These are phyloP conservation scores for Pygmarrhopalites habei DNA, from an alignment of 1,140 invertebrate genomes.

Conservation along the genomic window DNA sequence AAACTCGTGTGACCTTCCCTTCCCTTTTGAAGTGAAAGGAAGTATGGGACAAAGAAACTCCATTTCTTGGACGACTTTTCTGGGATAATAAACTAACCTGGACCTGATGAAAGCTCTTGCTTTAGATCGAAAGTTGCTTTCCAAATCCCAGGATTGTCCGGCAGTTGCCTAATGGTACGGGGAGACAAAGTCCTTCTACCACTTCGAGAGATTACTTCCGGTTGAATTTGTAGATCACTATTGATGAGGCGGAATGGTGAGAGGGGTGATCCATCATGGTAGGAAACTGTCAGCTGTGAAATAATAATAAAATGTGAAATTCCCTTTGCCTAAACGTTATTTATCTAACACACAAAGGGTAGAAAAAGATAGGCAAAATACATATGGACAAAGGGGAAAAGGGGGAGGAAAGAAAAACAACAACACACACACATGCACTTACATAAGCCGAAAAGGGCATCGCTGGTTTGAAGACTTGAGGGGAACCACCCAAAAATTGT, in stretches of 20 bases:
- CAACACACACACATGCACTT: constrained; percentile 45
- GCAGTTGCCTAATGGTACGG: constrained; percentile 48
- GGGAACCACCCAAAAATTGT: constrained; percentile 75
- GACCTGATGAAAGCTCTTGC: constrained; percentile 25
- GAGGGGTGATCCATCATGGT: constrained; percentile 67
- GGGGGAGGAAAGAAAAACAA: not conserved
- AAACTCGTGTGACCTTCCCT: too few relatives aligned
- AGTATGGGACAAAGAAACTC: too few relatives aligned
- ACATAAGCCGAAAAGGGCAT: constrained; percentile 77
- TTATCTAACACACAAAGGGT: too few relatives aligned
- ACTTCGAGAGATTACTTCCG: constrained; percentile 46
- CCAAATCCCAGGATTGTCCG: constrained; percentile 55
- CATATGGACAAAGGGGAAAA: too few relatives aligned
- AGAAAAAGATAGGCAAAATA: too few relatives aligned
- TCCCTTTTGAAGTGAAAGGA: too few relatives aligned
- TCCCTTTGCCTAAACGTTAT: too few relatives aligned
- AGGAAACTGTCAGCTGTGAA: constrained; percentile 61
- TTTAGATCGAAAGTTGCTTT: constrained; percentile 66
- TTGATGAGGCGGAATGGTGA: constrained; percentile 49
- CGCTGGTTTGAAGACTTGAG: constrained; percentile 87
- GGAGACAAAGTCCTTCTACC: constrained; percentile 51
- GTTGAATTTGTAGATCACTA: constrained; percentile 52
- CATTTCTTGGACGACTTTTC: too few relatives aligned
- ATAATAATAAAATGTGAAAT: not conserved
- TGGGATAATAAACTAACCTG: constrained; percentile 6